phyloP scores from a whole-genome alignment of 2,888 invertebrate species.

The Drosophila mimica region DNA sequence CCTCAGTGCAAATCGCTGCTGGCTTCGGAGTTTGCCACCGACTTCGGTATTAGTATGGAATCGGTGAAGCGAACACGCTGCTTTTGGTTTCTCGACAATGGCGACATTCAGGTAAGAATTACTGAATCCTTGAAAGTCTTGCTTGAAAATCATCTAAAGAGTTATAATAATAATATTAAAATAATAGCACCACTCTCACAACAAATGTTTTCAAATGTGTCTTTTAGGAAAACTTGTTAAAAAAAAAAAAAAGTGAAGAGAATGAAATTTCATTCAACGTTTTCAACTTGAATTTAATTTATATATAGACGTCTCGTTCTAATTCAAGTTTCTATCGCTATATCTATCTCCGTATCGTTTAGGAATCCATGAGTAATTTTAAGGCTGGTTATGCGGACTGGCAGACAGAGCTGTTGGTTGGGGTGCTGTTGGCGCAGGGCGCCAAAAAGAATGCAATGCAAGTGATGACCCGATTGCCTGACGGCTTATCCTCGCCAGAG shows the following conservation, averaged over 20 bases:
- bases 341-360: neutral
- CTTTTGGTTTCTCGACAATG: conserved; percentile 95
- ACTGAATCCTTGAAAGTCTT: neutral
- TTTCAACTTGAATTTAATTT: neutral
- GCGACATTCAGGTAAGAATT: conserved; percentile 89
- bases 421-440: conserved; percentile 74
- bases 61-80: conserved; percentile 92
- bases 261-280: neutral
- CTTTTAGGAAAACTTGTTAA: too few relatives aligned
- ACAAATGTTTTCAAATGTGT: neutral
- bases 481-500: conserved; percentile 67
- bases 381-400: conserved; percentile 70
- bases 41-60: conserved; percentile 85
- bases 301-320: neutral
- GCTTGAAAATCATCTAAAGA: neutral
- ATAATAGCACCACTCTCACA: neutral
- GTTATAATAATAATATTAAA: neutral
- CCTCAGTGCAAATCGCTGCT: conserved; percentile 45
- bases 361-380: conserved; percentile 24
- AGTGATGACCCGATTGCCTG: conserved; percentile 74
- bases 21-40: conserved; percentile 18
- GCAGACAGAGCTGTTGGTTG: conserved; percentile 82
- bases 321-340: neutral
- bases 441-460: conserved; percentile 75
- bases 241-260: neutral